phyloP scores from a whole-genome alignment of 2,888 invertebrate genomes.

The Drosophila meridionalis region DNA sequence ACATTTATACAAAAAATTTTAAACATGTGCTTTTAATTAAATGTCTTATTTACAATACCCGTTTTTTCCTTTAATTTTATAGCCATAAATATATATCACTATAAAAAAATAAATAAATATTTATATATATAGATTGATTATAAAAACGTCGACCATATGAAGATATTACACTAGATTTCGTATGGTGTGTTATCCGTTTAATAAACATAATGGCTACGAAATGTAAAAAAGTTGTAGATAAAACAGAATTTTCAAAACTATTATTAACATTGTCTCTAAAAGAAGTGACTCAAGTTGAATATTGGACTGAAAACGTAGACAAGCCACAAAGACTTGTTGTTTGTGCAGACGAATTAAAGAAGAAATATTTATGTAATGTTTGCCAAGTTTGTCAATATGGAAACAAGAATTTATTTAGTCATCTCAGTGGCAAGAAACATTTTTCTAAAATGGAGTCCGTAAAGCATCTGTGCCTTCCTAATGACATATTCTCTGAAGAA shows the following conservation, averaged over 20 bases:
- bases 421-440: constrained; percentile 81
- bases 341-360: constrained; percentile 24
- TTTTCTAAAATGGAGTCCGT: constrained; percentile 58
- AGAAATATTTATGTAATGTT: constrained; percentile 63
- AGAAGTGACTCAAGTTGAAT: constrained; percentile 71
- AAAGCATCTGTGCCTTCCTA: constrained; percentile 58
- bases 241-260: constrained; percentile 32
- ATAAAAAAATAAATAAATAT: neutral
- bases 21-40: neutral
- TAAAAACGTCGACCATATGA: constrained; percentile 34
- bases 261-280: constrained; percentile 53
- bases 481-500: neutral
- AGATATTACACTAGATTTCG: constrained; percentile 29
- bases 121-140: neutral
- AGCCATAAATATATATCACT: constrained; percentile 1
- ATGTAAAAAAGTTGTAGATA: constrained; percentile 26
- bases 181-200: constrained; percentile 15
- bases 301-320: constrained; percentile 31
- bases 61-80: constrained; percentile 7
- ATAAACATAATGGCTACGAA: constrained; percentile 44
- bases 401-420: constrained; percentile 71
- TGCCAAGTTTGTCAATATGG: constrained; percentile 72
- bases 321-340: constrained; percentile 63
- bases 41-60: constrained; percentile 1
- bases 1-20: neutral